Percentiles rank a stretch among this genome's conserved stretches.
These are phyloP conservation scores for Invenusta paracnida DNA, from an alignment of 2,888 invertebrate species.

Conservation along the genomic window DNA sequence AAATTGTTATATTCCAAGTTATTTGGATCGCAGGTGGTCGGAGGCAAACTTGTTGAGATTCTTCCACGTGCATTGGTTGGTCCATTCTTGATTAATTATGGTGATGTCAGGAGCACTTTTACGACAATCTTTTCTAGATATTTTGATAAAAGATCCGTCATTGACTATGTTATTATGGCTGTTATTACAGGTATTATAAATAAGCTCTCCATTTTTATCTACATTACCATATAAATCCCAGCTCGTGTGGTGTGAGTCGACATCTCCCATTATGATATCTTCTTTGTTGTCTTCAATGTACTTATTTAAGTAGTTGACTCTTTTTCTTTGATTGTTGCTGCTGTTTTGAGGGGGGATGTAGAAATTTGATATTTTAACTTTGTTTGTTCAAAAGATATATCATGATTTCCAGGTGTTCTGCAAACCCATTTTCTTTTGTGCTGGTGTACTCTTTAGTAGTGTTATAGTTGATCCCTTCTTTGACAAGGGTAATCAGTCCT, in stretches of 20 bases:
- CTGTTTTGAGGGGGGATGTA: not conserved
- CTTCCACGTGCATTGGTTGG: not conserved
- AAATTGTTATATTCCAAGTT: not conserved
- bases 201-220: not conserved
- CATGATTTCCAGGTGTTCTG: not conserved
- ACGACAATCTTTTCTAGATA: not conserved
- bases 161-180: not conserved
- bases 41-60: not conserved
- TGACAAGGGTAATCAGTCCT: not conserved
- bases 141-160: not conserved
- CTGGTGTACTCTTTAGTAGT: not conserved
- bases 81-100: not conserved
- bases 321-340: not conserved
- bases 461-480: not conserved
- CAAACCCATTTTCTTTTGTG: not conserved
- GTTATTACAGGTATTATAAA: not conserved
- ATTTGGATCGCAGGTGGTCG: not conserved
- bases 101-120: conserved; percentile 9
- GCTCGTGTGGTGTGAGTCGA: not conserved
- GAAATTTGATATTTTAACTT: not conserved
- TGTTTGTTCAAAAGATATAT: too few relatives aligned
- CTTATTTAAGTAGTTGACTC: not conserved
- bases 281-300: not conserved
- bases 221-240: not conserved
- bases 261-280: not conserved